phyloP scores from a whole-genome alignment of 2,888 invertebrate genomes.

The Bugulina stolonifera region DNA sequence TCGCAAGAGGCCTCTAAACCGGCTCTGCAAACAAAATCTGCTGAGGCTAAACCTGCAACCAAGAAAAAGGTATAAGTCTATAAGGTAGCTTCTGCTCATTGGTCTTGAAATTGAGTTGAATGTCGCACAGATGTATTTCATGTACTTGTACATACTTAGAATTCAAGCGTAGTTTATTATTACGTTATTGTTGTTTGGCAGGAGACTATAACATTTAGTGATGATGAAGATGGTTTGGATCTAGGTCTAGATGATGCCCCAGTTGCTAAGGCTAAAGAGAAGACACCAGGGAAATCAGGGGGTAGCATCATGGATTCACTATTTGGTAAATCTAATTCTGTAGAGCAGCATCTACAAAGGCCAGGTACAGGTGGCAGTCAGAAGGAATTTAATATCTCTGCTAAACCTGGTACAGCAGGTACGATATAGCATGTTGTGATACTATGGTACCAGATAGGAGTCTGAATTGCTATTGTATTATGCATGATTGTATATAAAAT shows the following conservation, averaged over 20 bases:
- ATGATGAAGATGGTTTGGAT: conserved; percentile 19
- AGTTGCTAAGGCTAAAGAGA: background rate
- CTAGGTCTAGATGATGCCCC: conserved; percentile 22
- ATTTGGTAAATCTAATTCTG: conserved; percentile 36
- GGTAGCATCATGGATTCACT: conserved; percentile 39
- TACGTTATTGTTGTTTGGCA: background rate
- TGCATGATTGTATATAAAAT: too few species aligned
- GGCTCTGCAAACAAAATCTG: background rate
- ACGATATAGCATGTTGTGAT: background rate
- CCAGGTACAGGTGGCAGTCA: conserved; percentile 33
- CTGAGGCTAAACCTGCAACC: background rate
- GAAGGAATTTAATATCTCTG: conserved; percentile 34
- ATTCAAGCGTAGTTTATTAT: too few species aligned
- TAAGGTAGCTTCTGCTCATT: too few species aligned
- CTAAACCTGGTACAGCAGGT: background rate
- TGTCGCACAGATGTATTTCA: too few species aligned
- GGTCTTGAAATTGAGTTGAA: too few species aligned
- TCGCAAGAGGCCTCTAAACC: background rate
- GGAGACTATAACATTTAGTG: conserved; percentile 17
- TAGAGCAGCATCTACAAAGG: conserved; percentile 36
- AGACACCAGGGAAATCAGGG: background rate
- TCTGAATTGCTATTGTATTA: too few species aligned
- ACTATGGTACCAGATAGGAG: too few species aligned
- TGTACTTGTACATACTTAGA: too few species aligned
- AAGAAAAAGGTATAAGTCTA: conserved; percentile 8